Conservation (phyloP, 1,140 invertebrate species). For the Drosophila suzukii region DNA sequence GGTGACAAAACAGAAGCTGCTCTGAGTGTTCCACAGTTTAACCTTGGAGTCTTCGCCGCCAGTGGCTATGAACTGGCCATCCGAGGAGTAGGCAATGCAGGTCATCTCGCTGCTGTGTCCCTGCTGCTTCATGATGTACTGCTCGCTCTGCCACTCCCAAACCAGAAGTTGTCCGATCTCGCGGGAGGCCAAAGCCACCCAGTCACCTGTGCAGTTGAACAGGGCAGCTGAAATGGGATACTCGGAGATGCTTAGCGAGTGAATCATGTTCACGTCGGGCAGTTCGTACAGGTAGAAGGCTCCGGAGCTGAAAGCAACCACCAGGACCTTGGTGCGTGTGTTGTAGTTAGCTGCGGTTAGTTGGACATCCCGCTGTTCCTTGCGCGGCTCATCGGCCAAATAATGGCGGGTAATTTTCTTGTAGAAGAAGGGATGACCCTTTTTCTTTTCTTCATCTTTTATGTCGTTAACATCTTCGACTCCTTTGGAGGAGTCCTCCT, state of each 20-base stretch:
- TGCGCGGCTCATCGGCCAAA: constrained; percentile 89
- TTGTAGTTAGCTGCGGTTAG: constrained; percentile 93
- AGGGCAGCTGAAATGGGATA: constrained; percentile 92
- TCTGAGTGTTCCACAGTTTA: constrained; percentile 96
- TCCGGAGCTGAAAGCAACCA: constrained; percentile 92
- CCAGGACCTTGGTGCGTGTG: constrained; percentile 90
- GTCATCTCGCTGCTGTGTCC: constrained; percentile 96
- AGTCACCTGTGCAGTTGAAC: constrained; percentile 95
- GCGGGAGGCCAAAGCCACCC: constrained; percentile 95
- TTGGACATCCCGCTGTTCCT: constrained; percentile 86
- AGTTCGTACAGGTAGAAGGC: constrained; percentile 96
- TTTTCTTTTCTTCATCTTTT: constrained; percentile 64
- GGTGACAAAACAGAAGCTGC: constrained; percentile 97
- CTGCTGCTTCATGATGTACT: constrained; percentile 99
- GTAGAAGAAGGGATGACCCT: constrained; percentile 87
- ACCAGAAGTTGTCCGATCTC: constrained; percentile 95
- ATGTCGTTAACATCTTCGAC: constrained; percentile 80
- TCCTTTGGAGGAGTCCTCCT: constrained; percentile 80
- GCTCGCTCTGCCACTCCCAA: constrained; percentile 99
- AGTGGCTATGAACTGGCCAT: constrained; percentile 95
- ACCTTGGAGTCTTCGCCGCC: constrained; percentile 98
- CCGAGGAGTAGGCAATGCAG: constrained; percentile 94
- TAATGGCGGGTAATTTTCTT: constrained; percentile 90
- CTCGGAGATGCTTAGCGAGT: constrained; percentile 94
- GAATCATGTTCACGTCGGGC: constrained; percentile 96